phyloP scores from a whole-genome alignment of 2,113 vertebrate genomes.

The Piprites chloris region DNA sequence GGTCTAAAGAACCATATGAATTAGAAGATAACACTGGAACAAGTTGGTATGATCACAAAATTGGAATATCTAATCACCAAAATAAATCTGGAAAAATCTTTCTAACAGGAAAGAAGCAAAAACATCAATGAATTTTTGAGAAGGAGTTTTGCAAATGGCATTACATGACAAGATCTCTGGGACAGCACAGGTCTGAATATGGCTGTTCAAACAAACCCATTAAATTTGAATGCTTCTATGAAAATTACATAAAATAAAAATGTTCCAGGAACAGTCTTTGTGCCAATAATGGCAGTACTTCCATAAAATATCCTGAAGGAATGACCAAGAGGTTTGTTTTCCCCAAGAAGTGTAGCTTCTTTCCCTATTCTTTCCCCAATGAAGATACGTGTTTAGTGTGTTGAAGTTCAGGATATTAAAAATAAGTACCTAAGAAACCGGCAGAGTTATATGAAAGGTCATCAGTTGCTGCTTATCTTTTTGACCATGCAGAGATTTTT shows the following conservation, averaged over 20 bases:
- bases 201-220: background rate
- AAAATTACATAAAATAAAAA: background rate
- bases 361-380: too few relatives aligned
- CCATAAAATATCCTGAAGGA: background rate
- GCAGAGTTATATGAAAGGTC: background rate
- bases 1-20: background rate
- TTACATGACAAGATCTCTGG: background rate
- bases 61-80: background rate
- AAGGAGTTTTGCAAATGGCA: background rate
- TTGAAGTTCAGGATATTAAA: background rate
- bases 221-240: background rate
- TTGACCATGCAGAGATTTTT: background rate
- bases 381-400: background rate
- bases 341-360: background rate
- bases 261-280: background rate
- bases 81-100: background rate
- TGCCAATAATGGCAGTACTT: background rate
- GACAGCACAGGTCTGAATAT: background rate
- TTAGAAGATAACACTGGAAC: background rate
- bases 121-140: background rate
- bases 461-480: background rate
- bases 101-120: background rate
- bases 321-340: background rate
- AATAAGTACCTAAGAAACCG: background rate
- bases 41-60: background rate